Evolutionary conservation across 1,140 invertebrate genomes (phyloP).

Genomic region (Drosophila lowei): DNA sequence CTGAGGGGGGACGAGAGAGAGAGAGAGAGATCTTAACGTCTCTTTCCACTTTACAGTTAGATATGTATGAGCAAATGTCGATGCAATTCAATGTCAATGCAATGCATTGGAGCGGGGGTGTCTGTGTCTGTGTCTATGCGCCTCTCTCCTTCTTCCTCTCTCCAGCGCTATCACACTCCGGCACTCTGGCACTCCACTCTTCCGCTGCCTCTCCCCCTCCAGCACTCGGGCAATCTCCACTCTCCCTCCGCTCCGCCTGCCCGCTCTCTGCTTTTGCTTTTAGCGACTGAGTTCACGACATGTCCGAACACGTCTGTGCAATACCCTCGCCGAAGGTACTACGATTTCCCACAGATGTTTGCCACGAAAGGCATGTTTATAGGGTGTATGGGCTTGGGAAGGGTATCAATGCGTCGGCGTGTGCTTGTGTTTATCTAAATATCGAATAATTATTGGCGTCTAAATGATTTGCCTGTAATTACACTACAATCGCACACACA

Average conservation of each 20-base stretch:
- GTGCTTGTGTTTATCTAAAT: conserved; percentile 29
- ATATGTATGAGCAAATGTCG: conserved; percentile 20
- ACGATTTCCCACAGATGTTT: too few relatives aligned
- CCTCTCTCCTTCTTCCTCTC: not conserved
- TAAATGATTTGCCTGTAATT: conserved; percentile 51
- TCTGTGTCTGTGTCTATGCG: not conserved
- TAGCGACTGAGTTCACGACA: conserved; percentile 13
- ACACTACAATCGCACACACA: conserved; percentile 45
- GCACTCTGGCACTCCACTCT: conserved; percentile 27
- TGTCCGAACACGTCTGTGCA: too few relatives aligned
- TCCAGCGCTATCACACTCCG: not conserved
- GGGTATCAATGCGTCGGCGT: not conserved
- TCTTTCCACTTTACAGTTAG: conserved; percentile 46
- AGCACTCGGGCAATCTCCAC: conserved; percentile 27
- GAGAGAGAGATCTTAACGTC: conserved; percentile 33
- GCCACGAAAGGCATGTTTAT: too few relatives aligned
- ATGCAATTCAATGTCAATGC: conserved; percentile 60
- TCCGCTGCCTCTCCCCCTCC: not conserved
- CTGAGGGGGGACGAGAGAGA: not conserved
- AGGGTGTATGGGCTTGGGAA: too few relatives aligned
- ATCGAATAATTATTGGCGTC: conserved; percentile 60
- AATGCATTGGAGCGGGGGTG: conserved; percentile 24
- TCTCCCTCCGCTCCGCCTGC: conserved; percentile 1
- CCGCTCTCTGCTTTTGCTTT: not conserved
- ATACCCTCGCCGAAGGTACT: too few relatives aligned